Base-by-base conservation (phyloP, 2,113 vertebrate genomes). In the Pipa parva region DNA sequence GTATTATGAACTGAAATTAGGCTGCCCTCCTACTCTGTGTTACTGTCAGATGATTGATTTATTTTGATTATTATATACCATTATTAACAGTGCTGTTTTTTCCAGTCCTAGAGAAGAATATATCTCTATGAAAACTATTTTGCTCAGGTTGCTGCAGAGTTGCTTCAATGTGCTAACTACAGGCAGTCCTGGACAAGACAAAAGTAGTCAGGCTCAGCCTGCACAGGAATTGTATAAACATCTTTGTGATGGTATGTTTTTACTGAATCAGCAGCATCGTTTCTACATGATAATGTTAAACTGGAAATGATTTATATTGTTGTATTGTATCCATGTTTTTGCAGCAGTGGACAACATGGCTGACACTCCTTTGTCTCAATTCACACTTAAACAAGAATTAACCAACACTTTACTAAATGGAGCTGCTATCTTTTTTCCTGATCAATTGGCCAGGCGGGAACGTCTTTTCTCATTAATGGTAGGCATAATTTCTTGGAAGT, bases 391-490 rank as follows among this genome's bases (percentile, higher is more conserved):
- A 57, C 89, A 90, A 56, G 95, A 98, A 77, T 89, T 97, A 1
- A 85, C 87, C 51, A 95, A 93, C 63, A 91, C 94, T 20, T 85
- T 99, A 71, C 90, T 97, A 11, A 89, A 84, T 1, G 97, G 97
- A 78, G 97, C 95, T 2, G 92, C 93, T n/a, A 79, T 98, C 79
- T 99, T 99, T 76, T 98, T 96, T 80, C 95, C 95, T 9, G 91
- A 97, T 62, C 92, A 95, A 72, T 86, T 85, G 28, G 84, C 87
- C 74, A 85, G 94, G 46, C 78, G 94, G 26, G 86, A 92, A 59
- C 95, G 91, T 71, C 93, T 99, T 71, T 97, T 99, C 78, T 77
- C 90, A 75, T 93, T 98, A 93, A 94, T 98, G 95, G 97, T 97
- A 82, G 81, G 74, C 11, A 46, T 64, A 45, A 28, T 7, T 15